These are phyloP conservation scores for Cyprinodon tularosa DNA, from an alignment of 2,113 vertebrate species.

Conservation along the genomic window DNA sequence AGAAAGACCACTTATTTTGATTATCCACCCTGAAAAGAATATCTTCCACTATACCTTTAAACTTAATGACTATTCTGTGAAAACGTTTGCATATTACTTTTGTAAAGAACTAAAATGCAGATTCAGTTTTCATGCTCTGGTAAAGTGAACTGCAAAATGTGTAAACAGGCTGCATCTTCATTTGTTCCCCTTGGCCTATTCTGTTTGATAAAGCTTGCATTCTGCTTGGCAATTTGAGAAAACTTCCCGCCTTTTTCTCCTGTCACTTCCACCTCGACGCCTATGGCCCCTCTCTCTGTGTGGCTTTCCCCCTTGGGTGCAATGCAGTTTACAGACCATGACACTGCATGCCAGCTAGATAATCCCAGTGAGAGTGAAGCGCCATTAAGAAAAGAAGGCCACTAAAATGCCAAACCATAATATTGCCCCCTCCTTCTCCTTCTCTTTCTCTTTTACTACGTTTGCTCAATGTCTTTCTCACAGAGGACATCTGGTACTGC, in stretches of 20 bases:
- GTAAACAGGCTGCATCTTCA: conserved; percentile 29
- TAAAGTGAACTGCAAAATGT: background rate
- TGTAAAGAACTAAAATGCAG: background rate
- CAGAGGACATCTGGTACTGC: conserved; percentile 47
- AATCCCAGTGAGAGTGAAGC: conserved; percentile 61
- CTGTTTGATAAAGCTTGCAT: conserved; percentile 68
- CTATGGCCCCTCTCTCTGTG: conserved; percentile 36
- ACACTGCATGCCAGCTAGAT: conserved; percentile 52
- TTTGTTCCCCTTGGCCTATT: conserved; percentile 47
- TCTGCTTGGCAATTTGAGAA: conserved; percentile 56
- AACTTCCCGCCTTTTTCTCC: conserved; percentile 43
- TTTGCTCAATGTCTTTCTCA: conserved; percentile 28
- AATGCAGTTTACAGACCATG: conserved; percentile 61
- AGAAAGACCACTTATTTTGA: no score
- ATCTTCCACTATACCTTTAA: no score
- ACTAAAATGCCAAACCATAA: conserved; percentile 60
- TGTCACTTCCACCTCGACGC: conserved; percentile 51
- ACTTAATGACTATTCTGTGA: background rate
- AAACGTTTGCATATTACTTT: background rate
- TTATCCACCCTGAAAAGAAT: no score
- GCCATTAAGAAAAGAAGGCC: conserved; percentile 53
- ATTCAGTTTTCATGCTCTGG: conserved; percentile 1
- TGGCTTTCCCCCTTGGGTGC: conserved; percentile 44
- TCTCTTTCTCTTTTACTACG: background rate
- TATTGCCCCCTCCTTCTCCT: conserved; percentile 8